Evolutionary conservation across 2,113 vertebrate species (phyloP), one percentile per base, ranked within the genome.

Genomic region (Perca fluviatilis): DNA sequence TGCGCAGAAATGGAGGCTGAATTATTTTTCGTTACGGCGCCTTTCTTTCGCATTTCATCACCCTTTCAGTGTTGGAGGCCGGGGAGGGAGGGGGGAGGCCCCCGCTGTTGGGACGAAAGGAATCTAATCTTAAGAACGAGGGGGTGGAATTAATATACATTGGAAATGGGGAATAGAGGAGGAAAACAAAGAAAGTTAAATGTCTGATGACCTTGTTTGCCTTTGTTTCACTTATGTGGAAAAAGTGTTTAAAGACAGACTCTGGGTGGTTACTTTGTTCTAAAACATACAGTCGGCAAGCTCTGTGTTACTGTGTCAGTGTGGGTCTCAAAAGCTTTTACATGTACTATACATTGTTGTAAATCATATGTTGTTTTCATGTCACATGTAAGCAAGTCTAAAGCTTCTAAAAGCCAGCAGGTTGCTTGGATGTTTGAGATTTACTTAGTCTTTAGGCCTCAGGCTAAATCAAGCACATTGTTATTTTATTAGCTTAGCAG

Each of bases 11-110:
- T 65, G 77, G 54, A 77, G 18, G 63, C 23, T 83, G 36, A 58
- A 49, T 73, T 74, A 21, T 57, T 74, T 75, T 63, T 86, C 64
- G 80, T 77, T 69, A 1, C 46, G 40, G 9, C 10, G 25, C 79
- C 77, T 91, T 91, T 91, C 88, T 87, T 84, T 88, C 21, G 15
- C 46, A 85, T 92, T 93, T 91, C 92, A 93, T 93, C 90, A 93
- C 71, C 72, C 82, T 74, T 79, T 89, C 27, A 67, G 71, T 54
- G 68, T 46, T 70, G 60, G 2, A 13, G 64, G 25, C 25, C 36
- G 18, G 43, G 69, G 68, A 80, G 69, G 58, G 51, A 82, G 71
- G 70, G 33, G 50, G 71, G 61, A 70, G 21, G 12, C 68, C 63
- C 36, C 36, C 81, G 86, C 82, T 82, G 84, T n/a, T 64, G 88